These are phyloP conservation scores for Momotus momota DNA, from an alignment of 2,797 vertebrate genomes.

Conservation along the genomic window DNA sequence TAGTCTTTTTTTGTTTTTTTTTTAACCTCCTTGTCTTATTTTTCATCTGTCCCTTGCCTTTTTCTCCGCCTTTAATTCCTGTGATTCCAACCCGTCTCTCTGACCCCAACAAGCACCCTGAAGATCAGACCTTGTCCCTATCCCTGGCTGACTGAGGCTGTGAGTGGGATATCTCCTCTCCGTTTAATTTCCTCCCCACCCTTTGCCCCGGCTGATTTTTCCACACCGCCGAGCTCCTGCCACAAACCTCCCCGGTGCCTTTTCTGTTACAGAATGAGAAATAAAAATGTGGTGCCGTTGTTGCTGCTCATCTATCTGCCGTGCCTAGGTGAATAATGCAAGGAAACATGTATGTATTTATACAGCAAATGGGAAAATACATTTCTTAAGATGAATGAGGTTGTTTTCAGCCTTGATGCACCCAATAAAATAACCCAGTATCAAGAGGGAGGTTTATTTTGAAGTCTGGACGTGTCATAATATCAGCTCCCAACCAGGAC, in stretches of 20 bases:
- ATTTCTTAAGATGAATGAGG: constrained; percentile 76
- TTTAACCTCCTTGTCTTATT: background rate
- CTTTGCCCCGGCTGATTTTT: constrained; percentile 44
- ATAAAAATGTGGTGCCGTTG: constrained; percentile 66
- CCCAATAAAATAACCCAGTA: constrained; percentile 74
- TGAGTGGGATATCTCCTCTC: background rate
- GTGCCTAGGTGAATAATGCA: constrained; percentile 68
- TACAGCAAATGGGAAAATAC: constrained; percentile 77
- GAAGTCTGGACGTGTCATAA: constrained; percentile 71
- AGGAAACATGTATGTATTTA: constrained; percentile 75
- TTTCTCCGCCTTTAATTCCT: background rate
- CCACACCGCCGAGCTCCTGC: background rate
- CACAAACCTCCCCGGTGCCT: constrained; percentile 47
- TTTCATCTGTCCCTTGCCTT: background rate
- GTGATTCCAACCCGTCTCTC: background rate
- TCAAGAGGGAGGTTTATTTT: constrained; percentile 79
- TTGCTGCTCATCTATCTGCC: constrained; percentile 68
- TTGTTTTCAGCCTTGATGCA: constrained; percentile 74
- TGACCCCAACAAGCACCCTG: background rate
- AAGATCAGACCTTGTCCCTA: background rate
- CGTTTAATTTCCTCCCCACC: background rate
- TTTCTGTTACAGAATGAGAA: constrained; percentile 65
- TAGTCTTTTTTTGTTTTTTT: background rate
- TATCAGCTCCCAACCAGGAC: constrained; percentile 70
- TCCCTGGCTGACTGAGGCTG: background rate